Percentiles rank a stretch among this genome's conserved stretches.
phyloP scores from a whole-genome alignment of 2,888 invertebrate genomes.

The Plusia festucae region DNA sequence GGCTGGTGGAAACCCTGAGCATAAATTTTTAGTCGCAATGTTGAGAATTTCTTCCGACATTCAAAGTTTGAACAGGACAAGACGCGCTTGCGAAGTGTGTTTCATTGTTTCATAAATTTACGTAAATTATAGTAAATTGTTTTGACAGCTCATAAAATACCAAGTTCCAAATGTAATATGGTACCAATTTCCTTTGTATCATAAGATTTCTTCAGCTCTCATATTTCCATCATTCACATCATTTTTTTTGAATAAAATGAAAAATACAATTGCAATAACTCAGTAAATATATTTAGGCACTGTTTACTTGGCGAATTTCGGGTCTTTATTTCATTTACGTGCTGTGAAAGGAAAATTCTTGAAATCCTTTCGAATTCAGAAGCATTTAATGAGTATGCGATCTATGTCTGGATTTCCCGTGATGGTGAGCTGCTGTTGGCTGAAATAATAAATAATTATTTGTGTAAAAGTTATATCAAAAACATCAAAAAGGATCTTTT shows the following conservation, averaged over 20 bases:
- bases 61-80: conserved; percentile 33
- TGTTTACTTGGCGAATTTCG: conserved; percentile 11
- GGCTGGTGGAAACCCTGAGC: no score
- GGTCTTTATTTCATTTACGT: no score
- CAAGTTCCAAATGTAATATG: neutral
- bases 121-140: conserved; percentile 4
- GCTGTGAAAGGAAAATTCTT: neutral
- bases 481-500: no score
- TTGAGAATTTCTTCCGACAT: conserved; percentile 17
- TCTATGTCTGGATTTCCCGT: conserved; percentile 38
- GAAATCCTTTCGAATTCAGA: conserved; percentile 6
- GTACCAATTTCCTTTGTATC: neutral
- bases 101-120: conserved; percentile 23
- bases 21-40: neutral
- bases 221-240: no score
- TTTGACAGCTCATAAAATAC: neutral
- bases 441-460: no score
- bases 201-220: neutral
- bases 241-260: no score
- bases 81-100: conserved; percentile 26
- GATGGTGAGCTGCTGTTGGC: conserved; percentile 15
- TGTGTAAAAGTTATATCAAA: no score
- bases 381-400: conserved; percentile 27
- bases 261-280: neutral
- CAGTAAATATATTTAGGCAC: conserved; percentile 23